These are phyloP conservation scores for Rhabditoides inermis DNA, from an alignment of 2,888 invertebrate species.

Conservation along the genomic window DNA sequence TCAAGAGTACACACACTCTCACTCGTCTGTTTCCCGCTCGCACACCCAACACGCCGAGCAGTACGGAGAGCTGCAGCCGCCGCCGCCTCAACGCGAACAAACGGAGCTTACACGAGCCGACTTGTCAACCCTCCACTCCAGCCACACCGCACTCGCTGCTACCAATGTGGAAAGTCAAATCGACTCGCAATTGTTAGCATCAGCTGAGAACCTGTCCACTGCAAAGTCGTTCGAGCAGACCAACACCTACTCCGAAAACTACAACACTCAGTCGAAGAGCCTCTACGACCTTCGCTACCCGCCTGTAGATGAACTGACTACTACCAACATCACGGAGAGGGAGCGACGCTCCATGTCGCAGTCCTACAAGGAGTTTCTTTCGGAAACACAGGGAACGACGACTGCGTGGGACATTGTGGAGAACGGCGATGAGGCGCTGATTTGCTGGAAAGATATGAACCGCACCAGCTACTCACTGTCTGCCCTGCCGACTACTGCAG, in stretches of 20 bases:
- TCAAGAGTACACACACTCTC: no score
- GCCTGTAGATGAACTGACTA: neutral
- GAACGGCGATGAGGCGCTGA: slow-evolving; percentile 18
- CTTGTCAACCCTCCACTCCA: no score
- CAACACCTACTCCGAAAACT: no score
- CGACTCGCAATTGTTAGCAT: no score
- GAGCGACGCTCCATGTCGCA: neutral
- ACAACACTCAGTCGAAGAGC: no score
- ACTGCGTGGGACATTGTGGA: slow-evolving; percentile 27
- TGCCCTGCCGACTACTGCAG: slow-evolving; percentile 8
- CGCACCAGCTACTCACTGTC: slow-evolving; percentile 7
- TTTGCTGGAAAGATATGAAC: slow-evolving; percentile 21
- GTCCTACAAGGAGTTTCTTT: slow-evolving; percentile 15
- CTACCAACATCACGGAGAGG: slow-evolving; percentile 1
- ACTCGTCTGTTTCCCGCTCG: no score
- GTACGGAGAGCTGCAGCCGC: no score
- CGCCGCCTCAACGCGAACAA: neutral
- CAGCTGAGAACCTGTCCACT: no score
- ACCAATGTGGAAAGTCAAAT: no score
- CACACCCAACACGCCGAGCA: no score
- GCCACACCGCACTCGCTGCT: no score
- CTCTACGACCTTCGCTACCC: neutral
- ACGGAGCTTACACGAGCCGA: neutral
- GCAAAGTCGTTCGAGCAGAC: no score
- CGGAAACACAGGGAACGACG: slow-evolving; percentile 15